Evolutionary conservation across 2,888 invertebrate genomes (phyloP), one percentile per base, ranked within the genome.

Genomic region (Dasypolia templi): DNA sequence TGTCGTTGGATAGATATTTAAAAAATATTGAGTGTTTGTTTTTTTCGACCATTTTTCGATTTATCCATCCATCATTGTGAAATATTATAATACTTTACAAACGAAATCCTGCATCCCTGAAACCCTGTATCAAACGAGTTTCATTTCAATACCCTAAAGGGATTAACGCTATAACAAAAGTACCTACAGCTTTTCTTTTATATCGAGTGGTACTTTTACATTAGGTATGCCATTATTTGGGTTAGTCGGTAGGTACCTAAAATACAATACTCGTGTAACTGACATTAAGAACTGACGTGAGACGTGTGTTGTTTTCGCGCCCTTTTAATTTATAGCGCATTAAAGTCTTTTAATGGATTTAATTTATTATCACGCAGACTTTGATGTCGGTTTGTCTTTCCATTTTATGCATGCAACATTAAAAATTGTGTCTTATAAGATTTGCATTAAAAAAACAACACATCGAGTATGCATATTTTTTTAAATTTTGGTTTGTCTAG

Each of bases 291-390:
- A 71, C 75, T 77, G 56, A 72, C 65, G 68, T 72, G 12, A 35
- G 35, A 73, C 71, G 75, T 73, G 70, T 77, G 81, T 83, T 83
- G 77, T 83, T 81, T 82, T 83, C 82, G 69, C 79, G 82, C 77
- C 69, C 73, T 75, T 72, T 75, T 86, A 80, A 86, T 87, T 86
- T 86, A 87, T 81, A 55, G 74, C 62, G 49, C 82, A 81, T 75
- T 58, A 80, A 84, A 81, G 72, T 84, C 86, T 87, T 87, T 88
- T 87, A 65, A 86, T 19, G 70, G 32, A 63, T 78, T 86, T 75
- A 85, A 87, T 87, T 87, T 87, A 87, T 84, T 83, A 77, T 79
- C 77, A 81, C 58, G 66, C 53, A 72, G 72, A 68, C 83, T 82
- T 86, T 87, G 81, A 84, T 83, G 86, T 80, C 83, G 71, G 64